A percentile compares a stretch with the other conserved stretches of the same genome.
These are phyloP conservation scores for Stegophylla sp. DNA, from an alignment of 2,888 invertebrate species.

Conservation along the genomic window DNA sequence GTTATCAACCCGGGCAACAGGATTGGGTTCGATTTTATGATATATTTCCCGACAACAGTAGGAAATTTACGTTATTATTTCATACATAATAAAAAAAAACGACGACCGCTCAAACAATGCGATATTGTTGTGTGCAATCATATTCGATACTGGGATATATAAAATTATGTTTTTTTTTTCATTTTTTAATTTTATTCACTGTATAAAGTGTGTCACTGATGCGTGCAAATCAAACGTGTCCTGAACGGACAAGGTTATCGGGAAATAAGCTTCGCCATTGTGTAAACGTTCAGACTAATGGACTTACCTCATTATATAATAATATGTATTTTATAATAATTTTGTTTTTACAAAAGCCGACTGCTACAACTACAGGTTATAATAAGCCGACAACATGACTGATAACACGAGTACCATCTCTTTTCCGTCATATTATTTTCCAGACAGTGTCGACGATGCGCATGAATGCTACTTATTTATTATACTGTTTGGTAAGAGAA, in stretches of 20 bases:
- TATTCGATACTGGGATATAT: slow-evolving; percentile 37
- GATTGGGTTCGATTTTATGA: slow-evolving; percentile 50
- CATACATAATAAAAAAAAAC: slow-evolving; percentile 18
- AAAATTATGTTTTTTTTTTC: background rate
- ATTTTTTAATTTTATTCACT: slow-evolving; percentile 17
- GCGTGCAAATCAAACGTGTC: slow-evolving; percentile 53
- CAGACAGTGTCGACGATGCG: too few species aligned
- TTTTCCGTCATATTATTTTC: background rate
- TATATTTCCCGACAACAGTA: slow-evolving; percentile 24
- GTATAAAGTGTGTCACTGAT: slow-evolving; percentile 50
- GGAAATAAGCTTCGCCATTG: slow-evolving; percentile 13
- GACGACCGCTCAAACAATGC: slow-evolving; percentile 23
- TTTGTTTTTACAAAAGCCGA: background rate
- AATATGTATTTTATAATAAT: too few species aligned
- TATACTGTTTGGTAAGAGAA: too few species aligned
- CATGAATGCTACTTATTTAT: too few species aligned
- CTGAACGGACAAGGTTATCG: slow-evolving; percentile 49
- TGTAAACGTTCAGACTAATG: background rate
- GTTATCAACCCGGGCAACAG: slow-evolving; percentile 47
- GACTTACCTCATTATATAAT: slow-evolving; percentile 1
- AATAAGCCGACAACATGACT: too few species aligned
- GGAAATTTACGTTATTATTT: slow-evolving; percentile 44
- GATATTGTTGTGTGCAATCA: slow-evolving; percentile 32
- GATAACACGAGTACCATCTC: slow-evolving; percentile 6
- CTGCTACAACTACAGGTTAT: background rate